Conservation (phyloP, 2,888 invertebrate genomes). For the Catotricha subobsoleta region DNA sequence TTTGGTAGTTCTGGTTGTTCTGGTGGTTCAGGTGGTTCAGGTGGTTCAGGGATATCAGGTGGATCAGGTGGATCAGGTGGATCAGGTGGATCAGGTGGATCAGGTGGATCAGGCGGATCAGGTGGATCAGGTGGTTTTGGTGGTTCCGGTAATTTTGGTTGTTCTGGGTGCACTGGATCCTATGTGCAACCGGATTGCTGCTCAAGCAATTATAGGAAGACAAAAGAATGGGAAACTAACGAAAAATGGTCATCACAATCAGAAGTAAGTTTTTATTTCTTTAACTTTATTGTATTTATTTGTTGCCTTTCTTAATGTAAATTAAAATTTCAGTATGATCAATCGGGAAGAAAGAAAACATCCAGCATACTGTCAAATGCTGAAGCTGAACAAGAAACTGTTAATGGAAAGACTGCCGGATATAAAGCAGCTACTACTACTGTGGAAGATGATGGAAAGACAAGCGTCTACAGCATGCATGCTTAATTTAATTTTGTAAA, state of each 20-base stretch:
- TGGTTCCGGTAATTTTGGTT: too few species aligned
- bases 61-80: slow-evolving; percentile 12
- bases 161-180: too few species aligned
- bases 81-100: too few species aligned
- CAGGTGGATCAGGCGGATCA: too few species aligned
- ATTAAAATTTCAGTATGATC: slow-evolving; percentile 18
- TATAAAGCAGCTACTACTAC: slow-evolving; percentile 38
- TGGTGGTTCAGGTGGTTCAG: not conserved
- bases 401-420: slow-evolving; percentile 35
- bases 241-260: slow-evolving; percentile 29
- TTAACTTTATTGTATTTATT: too few species aligned
- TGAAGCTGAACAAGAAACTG: slow-evolving; percentile 27
- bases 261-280: slow-evolving; percentile 20
- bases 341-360: slow-evolving; percentile 23
- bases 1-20: too few species aligned
- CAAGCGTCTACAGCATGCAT: slow-evolving; percentile 36
- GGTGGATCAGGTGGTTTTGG: too few species aligned
- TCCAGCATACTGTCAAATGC: slow-evolving; percentile 27
- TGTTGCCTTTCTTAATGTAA: too few species aligned
- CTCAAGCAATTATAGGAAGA: slow-evolving; percentile 20
- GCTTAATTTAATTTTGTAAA: too few species aligned
- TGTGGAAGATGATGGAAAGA: slow-evolving; percentile 43
- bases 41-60: slow-evolving; percentile 9
- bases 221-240: slow-evolving; percentile 28
- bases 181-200: too few species aligned